These are phyloP conservation scores for Dufourea novaeangliae DNA, from an alignment of 1,140 invertebrate genomes.

Conservation along the genomic window DNA sequence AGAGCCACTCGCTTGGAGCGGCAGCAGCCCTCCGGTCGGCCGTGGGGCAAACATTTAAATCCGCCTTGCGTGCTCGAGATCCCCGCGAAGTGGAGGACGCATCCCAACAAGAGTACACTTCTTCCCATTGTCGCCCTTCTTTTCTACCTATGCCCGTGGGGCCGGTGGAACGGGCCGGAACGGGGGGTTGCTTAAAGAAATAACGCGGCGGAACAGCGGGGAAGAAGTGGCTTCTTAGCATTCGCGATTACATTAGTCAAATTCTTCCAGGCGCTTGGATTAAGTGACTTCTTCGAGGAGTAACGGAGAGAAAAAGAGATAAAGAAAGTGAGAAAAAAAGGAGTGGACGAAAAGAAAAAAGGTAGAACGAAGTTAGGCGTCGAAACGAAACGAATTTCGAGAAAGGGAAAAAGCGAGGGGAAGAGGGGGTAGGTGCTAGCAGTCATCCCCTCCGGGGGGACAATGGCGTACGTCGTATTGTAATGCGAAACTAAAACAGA, in stretches of 20 bases:
- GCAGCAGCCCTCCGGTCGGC: not conserved
- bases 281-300: slow-evolving; percentile 31
- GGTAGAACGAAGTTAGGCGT: not conserved
- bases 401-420: slow-evolving; percentile 32
- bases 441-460: slow-evolving; percentile 29
- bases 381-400: slow-evolving; percentile 37
- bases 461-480: slow-evolving; percentile 67
- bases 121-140: slow-evolving; percentile 21
- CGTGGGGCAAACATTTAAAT: slow-evolving; percentile 49
- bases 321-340: slow-evolving; percentile 14
- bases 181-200: slow-evolving; percentile 43
- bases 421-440: not conserved
- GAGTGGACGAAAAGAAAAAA: too few species aligned
- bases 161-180: not conserved
- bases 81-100: slow-evolving; percentile 23
- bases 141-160: slow-evolving; percentile 29
- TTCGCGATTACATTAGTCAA: slow-evolving; percentile 76
- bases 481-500: slow-evolving; percentile 79
- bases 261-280: slow-evolving; percentile 59
- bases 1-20: slow-evolving; percentile 14
- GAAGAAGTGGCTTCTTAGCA: slow-evolving; percentile 75
- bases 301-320: slow-evolving; percentile 25
- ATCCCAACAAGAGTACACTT: slow-evolving; percentile 31
- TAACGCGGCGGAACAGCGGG: slow-evolving; percentile 65
- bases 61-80: slow-evolving; percentile 13